Base-by-base conservation (phyloP, 2,888 invertebrate genomes). In the Salticus scenicus region DNA sequence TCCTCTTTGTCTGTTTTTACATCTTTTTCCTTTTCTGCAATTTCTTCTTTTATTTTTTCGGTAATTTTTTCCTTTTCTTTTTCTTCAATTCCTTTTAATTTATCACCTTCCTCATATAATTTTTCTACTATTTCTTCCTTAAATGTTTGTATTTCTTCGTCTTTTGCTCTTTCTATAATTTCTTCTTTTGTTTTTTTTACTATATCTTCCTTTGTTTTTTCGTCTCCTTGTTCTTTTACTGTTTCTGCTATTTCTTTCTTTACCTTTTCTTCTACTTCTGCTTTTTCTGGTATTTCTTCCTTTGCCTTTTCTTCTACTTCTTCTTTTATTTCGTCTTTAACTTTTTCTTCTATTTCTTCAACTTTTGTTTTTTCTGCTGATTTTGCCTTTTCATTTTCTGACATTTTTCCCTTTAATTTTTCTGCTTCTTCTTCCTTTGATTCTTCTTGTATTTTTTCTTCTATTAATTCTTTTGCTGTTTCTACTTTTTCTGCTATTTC, bases 401-500 rank as follows among this genome's bases (percentile, higher is more conserved):
- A 4, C 37, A 17, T 47, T 41, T 63, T 51, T 27, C 27, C 20
- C 42, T 12, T 28, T 27, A n/a, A n/a, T 67, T 76, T n/a, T 41
- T 66, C 70, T 37, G 37, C 5, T 31, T 30, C 41, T 2, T 41
- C 20, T 42, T 73, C 67, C 33, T 82, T 30, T 17, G 30, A 20
- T 10, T 41, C 20, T 67, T 67, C 70, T 69, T 69, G 27, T 37
- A 27, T 8, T 31, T 30, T 66, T 2, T 41, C 20, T 42, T 73
- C 67, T 51, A 75, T 30, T 17, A 20, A 20, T 10, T 41, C 20
- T 67, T 67, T 33, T 37, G 20, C 7, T n/a, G 42, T 0, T 14
- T 20, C 41, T 67, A 57, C 57, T 51, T 30, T 51, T 74, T 28
- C n/a, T 57, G 37, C 30, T 69, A 41, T 67, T 67, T 74, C 81